A percentile compares a stretch with the other conserved stretches of the same genome.
Conservation (phyloP, 1,140 invertebrate species). For the Drosophila orena region DNA sequence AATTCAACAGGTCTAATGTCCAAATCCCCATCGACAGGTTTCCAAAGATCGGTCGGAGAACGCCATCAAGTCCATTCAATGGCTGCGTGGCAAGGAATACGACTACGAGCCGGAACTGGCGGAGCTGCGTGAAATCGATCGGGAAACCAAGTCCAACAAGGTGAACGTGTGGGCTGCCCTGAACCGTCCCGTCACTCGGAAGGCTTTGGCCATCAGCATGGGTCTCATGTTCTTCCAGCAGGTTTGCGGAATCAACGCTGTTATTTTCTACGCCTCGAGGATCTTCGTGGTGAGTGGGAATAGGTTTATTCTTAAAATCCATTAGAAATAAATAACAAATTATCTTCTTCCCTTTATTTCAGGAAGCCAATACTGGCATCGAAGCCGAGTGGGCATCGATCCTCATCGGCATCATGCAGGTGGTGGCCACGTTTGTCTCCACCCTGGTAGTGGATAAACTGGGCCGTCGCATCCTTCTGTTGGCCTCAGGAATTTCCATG, state of each 20-base stretch:
- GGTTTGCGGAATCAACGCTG: constrained; percentile 93
- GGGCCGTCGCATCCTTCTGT: constrained; percentile 90
- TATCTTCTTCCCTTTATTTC: neutral
- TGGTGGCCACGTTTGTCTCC: constrained; percentile 89
- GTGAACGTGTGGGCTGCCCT: constrained; percentile 87
- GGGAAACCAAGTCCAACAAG: constrained; percentile 86
- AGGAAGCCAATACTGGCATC: constrained; percentile 87
- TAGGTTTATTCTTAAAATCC: neutral
- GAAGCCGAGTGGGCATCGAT: constrained; percentile 87
- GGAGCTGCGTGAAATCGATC: constrained; percentile 87
- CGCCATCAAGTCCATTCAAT: constrained; percentile 88
- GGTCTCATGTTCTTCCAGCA: constrained; percentile 95
- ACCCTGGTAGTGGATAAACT: constrained; percentile 91
- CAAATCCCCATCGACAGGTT: constrained; percentile 52
- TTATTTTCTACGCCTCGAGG: constrained; percentile 91
- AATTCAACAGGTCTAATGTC: constrained; percentile 1
- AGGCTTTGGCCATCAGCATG: constrained; percentile 90
- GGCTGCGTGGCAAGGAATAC: constrained; percentile 88
- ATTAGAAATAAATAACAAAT: neutral
- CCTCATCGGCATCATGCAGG: constrained; percentile 92
- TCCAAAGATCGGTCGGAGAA: constrained; percentile 87
- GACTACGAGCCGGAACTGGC: constrained; percentile 87
- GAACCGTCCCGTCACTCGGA: constrained; percentile 87
- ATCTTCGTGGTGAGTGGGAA: constrained; percentile 87
- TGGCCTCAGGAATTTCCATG: constrained; percentile 88